These are phyloP conservation scores for Synchiropus splendidus DNA, from an alignment of 2,113 vertebrate species.

Conservation along the genomic window DNA sequence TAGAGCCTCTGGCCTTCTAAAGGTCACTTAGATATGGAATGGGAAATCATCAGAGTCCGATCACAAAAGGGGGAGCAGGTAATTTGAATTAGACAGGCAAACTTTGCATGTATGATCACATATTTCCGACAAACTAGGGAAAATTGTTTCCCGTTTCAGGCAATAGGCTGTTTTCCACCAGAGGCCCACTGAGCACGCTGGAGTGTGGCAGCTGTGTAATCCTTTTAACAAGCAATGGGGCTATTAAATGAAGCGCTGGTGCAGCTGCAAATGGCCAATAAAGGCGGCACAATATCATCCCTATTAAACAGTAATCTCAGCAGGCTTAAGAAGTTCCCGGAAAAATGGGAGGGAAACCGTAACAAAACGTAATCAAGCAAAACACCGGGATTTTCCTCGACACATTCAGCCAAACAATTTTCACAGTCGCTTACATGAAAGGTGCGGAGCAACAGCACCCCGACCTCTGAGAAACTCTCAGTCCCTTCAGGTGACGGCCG, in stretches of 20 bases:
- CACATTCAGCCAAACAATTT: constrained; percentile 60
- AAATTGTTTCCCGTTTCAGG: constrained; percentile 34
- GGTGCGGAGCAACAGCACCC: constrained; percentile 35
- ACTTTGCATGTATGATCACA: constrained; percentile 54
- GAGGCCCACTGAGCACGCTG: constrained; percentile 49
- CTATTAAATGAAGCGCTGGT: constrained; percentile 59
- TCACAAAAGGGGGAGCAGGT: constrained; percentile 42
- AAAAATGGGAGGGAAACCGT: constrained; percentile 59
- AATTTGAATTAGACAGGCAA: constrained; percentile 52
- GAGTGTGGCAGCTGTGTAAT: constrained; percentile 65
- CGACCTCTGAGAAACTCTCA: constrained; percentile 40
- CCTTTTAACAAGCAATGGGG: constrained; percentile 59
- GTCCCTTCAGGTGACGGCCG: constrained; percentile 45
- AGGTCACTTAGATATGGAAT: constrained; percentile 68
- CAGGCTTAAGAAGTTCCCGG: constrained; percentile 57
- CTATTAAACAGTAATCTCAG: constrained; percentile 61
- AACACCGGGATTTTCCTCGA: constrained; percentile 58
- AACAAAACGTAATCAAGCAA: constrained; percentile 64
- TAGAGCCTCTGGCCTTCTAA: constrained; percentile 64
- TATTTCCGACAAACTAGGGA: constrained; percentile 30
- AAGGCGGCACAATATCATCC: constrained; percentile 66
- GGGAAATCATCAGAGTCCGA: constrained; percentile 59
- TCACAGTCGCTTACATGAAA: constrained; percentile 58
- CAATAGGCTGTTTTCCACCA: constrained; percentile 26
- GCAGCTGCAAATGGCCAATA: constrained; percentile 69